phyloP scores from a whole-genome alignment of 2,888 invertebrate genomes.

The Pyrrhosoma nymphula region DNA sequence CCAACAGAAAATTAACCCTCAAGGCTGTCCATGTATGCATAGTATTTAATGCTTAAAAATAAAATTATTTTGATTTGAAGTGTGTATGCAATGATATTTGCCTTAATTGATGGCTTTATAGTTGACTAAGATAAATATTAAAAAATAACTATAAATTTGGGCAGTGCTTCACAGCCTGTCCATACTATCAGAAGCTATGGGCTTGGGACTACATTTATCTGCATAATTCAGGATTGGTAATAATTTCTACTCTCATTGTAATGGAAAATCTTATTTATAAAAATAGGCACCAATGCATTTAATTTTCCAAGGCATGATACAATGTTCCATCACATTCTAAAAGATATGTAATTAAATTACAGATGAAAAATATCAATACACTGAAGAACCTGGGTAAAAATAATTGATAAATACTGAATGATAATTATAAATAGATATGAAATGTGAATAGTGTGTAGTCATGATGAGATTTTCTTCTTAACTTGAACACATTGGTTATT shows the following conservation, averaged over 20 bases:
- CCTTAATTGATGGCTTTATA: background rate
- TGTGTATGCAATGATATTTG: background rate
- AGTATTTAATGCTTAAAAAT: background rate
- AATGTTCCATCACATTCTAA: background rate
- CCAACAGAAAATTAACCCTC: too few relatives aligned
- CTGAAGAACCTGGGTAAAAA: background rate
- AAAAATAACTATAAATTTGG: background rate
- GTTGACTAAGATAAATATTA: background rate
- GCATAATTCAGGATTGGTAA: background rate
- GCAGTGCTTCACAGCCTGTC: background rate
- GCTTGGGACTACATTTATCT: background rate
- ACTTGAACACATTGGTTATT: background rate
- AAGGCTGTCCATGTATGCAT: too few relatives aligned
- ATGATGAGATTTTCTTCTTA: background rate
- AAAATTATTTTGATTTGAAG: background rate
- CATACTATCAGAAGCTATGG: background rate
- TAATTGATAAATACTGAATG: slow-evolving; percentile 33
- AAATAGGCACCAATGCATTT: slow-evolving; percentile 38
- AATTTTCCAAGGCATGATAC: slow-evolving; percentile 12
- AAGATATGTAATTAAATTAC: slow-evolving; percentile 21
- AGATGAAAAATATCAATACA: background rate
- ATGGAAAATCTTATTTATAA: slow-evolving; percentile 34
- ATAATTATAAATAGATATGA: slow-evolving; percentile 39
- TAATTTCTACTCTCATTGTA: too few relatives aligned
- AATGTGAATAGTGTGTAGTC: background rate